A percentile compares a stretch with the other conserved stretches of the same genome.
Conservation (phyloP, 2,113 vertebrate species). For the Echinops telfairi region DNA sequence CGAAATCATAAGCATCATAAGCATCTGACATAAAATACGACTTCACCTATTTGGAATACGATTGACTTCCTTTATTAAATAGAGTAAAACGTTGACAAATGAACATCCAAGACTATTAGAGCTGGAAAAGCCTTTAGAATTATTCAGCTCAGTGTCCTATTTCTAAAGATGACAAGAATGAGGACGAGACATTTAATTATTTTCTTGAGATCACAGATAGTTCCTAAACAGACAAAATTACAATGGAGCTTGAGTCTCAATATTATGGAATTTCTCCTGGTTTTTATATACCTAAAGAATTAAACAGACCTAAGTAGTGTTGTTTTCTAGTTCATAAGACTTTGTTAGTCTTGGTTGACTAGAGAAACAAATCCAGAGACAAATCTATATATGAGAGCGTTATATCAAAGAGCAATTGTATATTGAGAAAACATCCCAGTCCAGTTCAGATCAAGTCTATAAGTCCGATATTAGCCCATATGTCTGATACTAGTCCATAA, state of each 20-base stretch:
- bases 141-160: neutral
- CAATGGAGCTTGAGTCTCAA: neutral
- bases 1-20: constrained; percentile 63
- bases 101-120: constrained; percentile 47
- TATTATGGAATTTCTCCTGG: constrained; percentile 1
- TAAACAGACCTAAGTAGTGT: neutral
- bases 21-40: constrained; percentile 41
- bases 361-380: too few relatives aligned
- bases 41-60: constrained; percentile 61
- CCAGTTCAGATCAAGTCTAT: too few relatives aligned
- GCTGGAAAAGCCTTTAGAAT: neutral
- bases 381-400: too few relatives aligned
- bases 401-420: too few relatives aligned
- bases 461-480: too few relatives aligned
- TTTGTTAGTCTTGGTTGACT: too few relatives aligned
- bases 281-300: neutral
- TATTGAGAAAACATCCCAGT: too few relatives aligned
- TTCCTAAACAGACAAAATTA: neutral
- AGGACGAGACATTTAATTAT: neutral
- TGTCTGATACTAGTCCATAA: too few relatives aligned
- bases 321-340: too few relatives aligned
- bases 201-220: neutral
- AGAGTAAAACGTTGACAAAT: constrained; percentile 25
- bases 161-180: constrained; percentile 9
- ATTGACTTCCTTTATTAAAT: constrained; percentile 63